Base-by-base conservation (phyloP, 1,140 invertebrate species). In the Conopomorpha cramerella region DNA sequence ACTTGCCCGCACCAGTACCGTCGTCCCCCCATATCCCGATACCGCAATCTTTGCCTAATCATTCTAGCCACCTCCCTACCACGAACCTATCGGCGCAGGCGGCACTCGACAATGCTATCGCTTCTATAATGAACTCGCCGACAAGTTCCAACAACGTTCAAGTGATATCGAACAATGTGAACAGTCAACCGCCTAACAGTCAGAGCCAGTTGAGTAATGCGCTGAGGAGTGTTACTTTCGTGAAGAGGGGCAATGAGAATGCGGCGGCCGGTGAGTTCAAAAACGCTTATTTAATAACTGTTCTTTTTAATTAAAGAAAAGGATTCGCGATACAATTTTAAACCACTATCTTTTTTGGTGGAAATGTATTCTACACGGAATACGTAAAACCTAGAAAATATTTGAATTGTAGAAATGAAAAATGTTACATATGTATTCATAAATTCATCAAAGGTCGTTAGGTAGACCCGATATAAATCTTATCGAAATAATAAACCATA, bases 61-160 rank as follows among this genome's bases (percentile, higher is more conserved):
- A 65, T 3, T 55, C 60, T 35, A 68, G 52, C 34, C 40, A 66
- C 13, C 49, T 70, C 0, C 47, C 49, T 39, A 46, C 65, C 10
- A 56, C 64, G 3, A 68, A 56, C 30, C 16, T 64, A n/a, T 39
- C 54, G 8, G 55, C 62, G 0, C 66, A 74, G 33, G 52, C 59
- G 1, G 64, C 65, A 2, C 19, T 70, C 1, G 63, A 70, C 30
- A 65, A 52, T 33, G 61, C 65, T 7, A 74, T 74, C 30, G 65
- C 70, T 3, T 67, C 57, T n/a, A 62, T 74, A 15, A 66, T 70
- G 38, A 54, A 61, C 40, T 59, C 59, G n/a, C 65, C 70, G 1
- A 53, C 55, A 0, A 6, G 50, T 3, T 47, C 51, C 15, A 49
- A 48, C 23, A 55, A 49, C 7, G 59, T 70, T 34, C 70, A 74